These are phyloP conservation scores for Dicranocentrus wangi DNA, from an alignment of 2,888 invertebrate species.

Conservation along the genomic window DNA sequence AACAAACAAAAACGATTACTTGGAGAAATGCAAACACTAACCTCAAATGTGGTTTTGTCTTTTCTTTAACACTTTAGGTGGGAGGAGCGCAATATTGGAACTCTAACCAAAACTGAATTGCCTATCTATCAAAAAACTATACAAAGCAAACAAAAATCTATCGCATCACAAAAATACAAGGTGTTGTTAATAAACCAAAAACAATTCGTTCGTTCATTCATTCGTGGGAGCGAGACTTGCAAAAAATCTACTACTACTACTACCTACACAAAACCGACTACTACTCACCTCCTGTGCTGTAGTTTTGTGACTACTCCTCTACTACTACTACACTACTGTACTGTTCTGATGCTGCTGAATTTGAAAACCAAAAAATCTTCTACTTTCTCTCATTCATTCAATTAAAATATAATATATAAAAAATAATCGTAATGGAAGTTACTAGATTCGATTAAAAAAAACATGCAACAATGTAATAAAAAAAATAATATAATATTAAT, in stretches of 20 bases:
- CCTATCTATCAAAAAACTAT: slow-evolving; percentile 59
- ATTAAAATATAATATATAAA: background rate
- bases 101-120: slow-evolving; percentile 71
- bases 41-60: slow-evolving; percentile 73
- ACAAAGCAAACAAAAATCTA: slow-evolving; percentile 67
- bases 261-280: slow-evolving; percentile 65
- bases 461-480: slow-evolving; percentile 60
- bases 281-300: slow-evolving; percentile 67
- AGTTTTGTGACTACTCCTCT: slow-evolving; percentile 67
- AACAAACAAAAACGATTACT: too few species aligned
- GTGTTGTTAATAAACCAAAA: slow-evolving; percentile 69
- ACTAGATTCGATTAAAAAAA: slow-evolving; percentile 47
- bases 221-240: slow-evolving; percentile 70
- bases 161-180: slow-evolving; percentile 69
- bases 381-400: slow-evolving; percentile 55
- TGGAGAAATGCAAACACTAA: slow-evolving; percentile 68
- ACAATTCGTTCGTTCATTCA: slow-evolving; percentile 54
- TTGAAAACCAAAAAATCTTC: slow-evolving; percentile 53
- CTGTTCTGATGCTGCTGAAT: slow-evolving; percentile 64
- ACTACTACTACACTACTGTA: slow-evolving; percentile 60
- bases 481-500: slow-evolving; percentile 44
- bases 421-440: slow-evolving; percentile 6
- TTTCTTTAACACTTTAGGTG: slow-evolving; percentile 73
- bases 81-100: slow-evolving; percentile 73
- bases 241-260: slow-evolving; percentile 63